phyloP scores from a whole-genome alignment of 2,113 vertebrate genomes.

The Himantopus leucocephalus region DNA sequence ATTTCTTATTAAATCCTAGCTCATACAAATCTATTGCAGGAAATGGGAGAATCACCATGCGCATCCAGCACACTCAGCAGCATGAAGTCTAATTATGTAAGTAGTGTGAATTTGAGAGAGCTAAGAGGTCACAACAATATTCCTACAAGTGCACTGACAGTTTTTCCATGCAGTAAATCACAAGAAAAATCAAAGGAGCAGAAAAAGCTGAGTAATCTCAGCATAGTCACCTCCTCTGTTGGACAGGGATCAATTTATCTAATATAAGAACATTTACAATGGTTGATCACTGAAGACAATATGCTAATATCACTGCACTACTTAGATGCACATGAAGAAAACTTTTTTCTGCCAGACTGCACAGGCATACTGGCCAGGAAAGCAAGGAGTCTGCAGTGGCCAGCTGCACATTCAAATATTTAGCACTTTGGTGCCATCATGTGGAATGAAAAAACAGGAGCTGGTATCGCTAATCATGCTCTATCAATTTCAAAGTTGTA shows the following conservation, averaged over 20 bases:
- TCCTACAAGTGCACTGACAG: background rate
- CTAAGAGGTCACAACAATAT: background rate
- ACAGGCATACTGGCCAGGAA: background rate
- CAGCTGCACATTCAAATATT: background rate
- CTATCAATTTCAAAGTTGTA: background rate
- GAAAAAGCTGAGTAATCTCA: background rate
- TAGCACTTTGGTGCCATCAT: background rate
- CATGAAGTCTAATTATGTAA: background rate
- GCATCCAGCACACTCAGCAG: background rate
- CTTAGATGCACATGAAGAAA: background rate
- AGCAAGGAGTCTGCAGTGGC: background rate
- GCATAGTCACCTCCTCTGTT: background rate
- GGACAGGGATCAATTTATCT: background rate
- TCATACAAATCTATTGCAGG: background rate
- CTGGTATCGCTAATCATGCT: background rate
- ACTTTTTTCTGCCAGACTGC: background rate
- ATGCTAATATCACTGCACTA: background rate
- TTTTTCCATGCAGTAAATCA: background rate
- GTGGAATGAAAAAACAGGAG: background rate
- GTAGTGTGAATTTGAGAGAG: background rate
- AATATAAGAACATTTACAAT: background rate
- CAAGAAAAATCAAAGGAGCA: background rate
- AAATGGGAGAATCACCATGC: background rate
- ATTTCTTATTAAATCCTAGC: background rate
- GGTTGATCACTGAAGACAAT: background rate